A percentile compares a stretch with the other conserved stretches of the same genome.
Conservation (phyloP, 1,140 invertebrate species). For the Papilio polyxenes region DNA sequence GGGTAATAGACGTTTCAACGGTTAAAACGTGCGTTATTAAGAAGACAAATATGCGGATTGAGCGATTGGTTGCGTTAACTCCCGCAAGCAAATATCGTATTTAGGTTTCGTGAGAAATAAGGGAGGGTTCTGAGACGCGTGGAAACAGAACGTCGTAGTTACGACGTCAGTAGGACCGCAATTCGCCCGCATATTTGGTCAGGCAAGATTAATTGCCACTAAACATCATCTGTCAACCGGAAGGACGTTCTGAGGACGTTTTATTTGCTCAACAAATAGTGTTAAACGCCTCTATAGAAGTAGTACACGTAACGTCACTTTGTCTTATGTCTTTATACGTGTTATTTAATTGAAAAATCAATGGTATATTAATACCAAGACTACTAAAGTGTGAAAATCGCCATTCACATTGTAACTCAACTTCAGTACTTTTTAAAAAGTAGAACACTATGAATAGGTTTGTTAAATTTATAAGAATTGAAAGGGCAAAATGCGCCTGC, state of each 20-base stretch:
- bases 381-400: background rate
- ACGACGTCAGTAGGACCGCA: constrained; percentile 61
- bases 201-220: constrained; percentile 73
- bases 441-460: constrained; percentile 6
- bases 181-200: constrained; percentile 70
- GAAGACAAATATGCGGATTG: constrained; percentile 26
- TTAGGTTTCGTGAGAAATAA: constrained; percentile 35
- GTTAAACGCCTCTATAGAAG: constrained; percentile 50
- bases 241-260: constrained; percentile 61
- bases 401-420: background rate
- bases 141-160: constrained; percentile 43
- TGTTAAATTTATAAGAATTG: constrained; percentile 42
- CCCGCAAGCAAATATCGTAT: constrained; percentile 19
- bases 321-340: background rate
- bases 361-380: background rate
- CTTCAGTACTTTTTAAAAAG: background rate
- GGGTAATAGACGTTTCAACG: constrained; percentile 36
- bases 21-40: constrained; percentile 13
- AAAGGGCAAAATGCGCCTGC: constrained; percentile 40
- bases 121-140: constrained; percentile 13
- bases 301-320: constrained; percentile 17
- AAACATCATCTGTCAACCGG: constrained; percentile 69
- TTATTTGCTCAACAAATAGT: constrained; percentile 65
- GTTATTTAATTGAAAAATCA: background rate
- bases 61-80: constrained; percentile 15